Base-by-base conservation (phyloP, 37 sponge, comb jelly and placozoan genomes). In the Chondrilla cf. caribensis region DNA sequence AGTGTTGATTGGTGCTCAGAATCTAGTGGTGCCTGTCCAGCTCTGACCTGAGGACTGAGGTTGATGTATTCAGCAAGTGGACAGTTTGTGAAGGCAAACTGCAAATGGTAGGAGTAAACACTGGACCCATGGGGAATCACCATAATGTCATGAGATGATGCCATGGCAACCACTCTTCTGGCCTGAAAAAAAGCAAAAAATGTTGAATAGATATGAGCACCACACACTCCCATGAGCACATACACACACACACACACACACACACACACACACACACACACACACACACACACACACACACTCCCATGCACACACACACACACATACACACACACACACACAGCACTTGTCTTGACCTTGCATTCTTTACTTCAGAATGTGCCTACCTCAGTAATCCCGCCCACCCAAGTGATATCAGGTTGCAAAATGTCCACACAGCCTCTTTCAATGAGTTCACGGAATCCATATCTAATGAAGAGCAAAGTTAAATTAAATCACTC, bases 91-190 rank as follows among this genome's bases (percentile, higher is more conserved):
- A 94, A 94, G 78, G 95, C 95, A 72, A 85, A 91, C 76, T 94
- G 95, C 14, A 94, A 81, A 81, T 94, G 95, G 58, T 94, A 94
- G 28, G 95, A 91, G 85, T 90, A 94, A 21, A 91, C 89, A 76
- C 92, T 91, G 84, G 92, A 91, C 51, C 95, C 95, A 81, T 94
- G 95, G 33, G 95, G 95, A 32, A 94, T 88, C 77, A 94, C 91
- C 35, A 58, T 77, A 19, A 88, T 33, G 85, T 94, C 88, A 81
- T 89, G 78, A 60, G 95, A 60, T 81, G 91, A 70, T 38, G 41
- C 76, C 76, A 73, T 40, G 41, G 71, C 76, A 73, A 37, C 41
- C 76, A 37, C 76, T 73, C 44, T 38, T 17, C 43, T 39, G 2
- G 24, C 25, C 87, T 89, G 33, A 7, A 28, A 0, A 58, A 36